These are phyloP conservation scores for Plodia interpunctella DNA, from an alignment of 1,140 invertebrate genomes.

Conservation along the genomic window DNA sequence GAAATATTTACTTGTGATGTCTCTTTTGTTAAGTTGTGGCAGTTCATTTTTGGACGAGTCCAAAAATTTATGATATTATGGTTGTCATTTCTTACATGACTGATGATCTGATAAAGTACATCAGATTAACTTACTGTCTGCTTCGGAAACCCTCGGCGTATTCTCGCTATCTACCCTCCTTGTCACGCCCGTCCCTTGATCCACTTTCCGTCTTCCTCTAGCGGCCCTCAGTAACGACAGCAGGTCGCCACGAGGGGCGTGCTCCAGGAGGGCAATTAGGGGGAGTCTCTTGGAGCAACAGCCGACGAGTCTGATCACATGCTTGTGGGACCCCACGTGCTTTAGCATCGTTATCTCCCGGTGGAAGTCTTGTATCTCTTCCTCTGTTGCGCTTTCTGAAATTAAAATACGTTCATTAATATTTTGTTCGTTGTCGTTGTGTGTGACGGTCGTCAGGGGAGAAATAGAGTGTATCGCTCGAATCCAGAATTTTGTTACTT, in stretches of 20 bases:
- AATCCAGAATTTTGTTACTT: too few relatives aligned
- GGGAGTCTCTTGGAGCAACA: slow-evolving; percentile 85
- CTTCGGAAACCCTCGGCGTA: slow-evolving; percentile 49
- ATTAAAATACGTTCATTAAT: too few relatives aligned
- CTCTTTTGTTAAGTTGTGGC: too few relatives aligned
- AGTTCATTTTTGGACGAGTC: too few relatives aligned
- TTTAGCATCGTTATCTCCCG: slow-evolving; percentile 89
- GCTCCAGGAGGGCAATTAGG: slow-evolving; percentile 87
- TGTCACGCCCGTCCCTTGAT: slow-evolving; percentile 25
- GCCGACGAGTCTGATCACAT: slow-evolving; percentile 87
- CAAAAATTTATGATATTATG: too few relatives aligned
- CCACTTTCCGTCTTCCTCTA: slow-evolving; percentile 37
- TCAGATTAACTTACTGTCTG: slow-evolving; percentile 64
- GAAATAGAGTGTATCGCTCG: too few relatives aligned
- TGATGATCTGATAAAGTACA: too few relatives aligned
- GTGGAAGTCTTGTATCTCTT: slow-evolving; percentile 82
- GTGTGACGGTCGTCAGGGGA: too few relatives aligned
- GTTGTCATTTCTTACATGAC: too few relatives aligned
- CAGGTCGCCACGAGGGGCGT: slow-evolving; percentile 87
- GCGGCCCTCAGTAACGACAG: slow-evolving; percentile 77
- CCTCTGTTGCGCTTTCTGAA: slow-evolving; percentile 71
- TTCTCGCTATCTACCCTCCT: slow-evolving; percentile 32
- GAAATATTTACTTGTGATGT: too few relatives aligned
- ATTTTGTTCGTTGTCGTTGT: too few relatives aligned
- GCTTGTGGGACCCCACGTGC: slow-evolving; percentile 84